Evolutionary conservation across 1,140 invertebrate species (phyloP), one percentile per base, ranked within the genome.

Genomic region (Cardiocondyla obscurior): DNA sequence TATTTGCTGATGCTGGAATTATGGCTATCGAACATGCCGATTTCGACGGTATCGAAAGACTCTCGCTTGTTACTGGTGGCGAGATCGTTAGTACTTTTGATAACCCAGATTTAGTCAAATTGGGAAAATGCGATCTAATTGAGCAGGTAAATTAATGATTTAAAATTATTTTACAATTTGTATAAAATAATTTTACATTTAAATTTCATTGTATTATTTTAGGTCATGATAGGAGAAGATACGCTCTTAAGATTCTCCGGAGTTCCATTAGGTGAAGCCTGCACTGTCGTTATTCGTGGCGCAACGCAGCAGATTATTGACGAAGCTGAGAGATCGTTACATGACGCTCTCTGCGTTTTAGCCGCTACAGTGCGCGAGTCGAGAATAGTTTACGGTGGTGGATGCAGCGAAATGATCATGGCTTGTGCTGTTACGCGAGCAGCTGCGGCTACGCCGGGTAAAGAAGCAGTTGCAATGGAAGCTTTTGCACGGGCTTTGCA

Each of bases 11-110:
- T 95, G 97, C 98, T 83, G 97, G 98, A 79, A 96, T 99, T 0
- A 99, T 99, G 99, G 99, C 99, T 0, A 99, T 99, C 92, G 99
- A 99, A 92, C 99, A 99, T 94, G 99, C 99, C 10, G 99, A 99
- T 93, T 99, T 99, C 94, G 99, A 99, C 94, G 99, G 99, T 58
- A 99, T 99, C 91, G 99, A 99, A 93, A 95, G 99, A 85, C 94
- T 99, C 22, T 98, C 99, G 49, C 95, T 99, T 6, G 99, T 99
- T 1, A 99, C 99, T 88, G 99, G 98, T 81, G 99, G 98, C 77
- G 99, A 99, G 95, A 99, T 99, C 91, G 98, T 98, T 5, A 99
- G 99, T 57, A 99, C 99, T 14, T 99, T 99, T 94, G 99, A 99
- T 92, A 95, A 97, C 85, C 99, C 99, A 2, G 97, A 98, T 19